Percentiles rank a stretch among this genome's conserved stretches.
Conservation (phyloP, 1,140 invertebrate genomes). For the Conopomorpha cramerella region DNA sequence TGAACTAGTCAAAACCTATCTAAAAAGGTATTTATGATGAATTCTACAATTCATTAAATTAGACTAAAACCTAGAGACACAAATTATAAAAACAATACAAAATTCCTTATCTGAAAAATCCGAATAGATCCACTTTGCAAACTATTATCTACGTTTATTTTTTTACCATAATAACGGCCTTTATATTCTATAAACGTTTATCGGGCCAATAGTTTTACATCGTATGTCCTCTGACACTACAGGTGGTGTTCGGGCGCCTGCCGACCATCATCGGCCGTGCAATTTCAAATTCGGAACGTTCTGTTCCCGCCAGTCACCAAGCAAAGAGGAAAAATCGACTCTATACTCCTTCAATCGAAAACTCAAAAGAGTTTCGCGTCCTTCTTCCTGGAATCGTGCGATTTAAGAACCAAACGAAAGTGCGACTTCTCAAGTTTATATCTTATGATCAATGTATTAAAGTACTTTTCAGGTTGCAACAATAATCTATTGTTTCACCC, state of each 20-base stretch:
- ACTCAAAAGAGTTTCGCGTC: not conserved
- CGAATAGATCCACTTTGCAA: too few relatives aligned
- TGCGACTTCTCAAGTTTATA: not conserved
- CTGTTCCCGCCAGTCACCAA: constrained; percentile 4
- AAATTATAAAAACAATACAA: too few relatives aligned
- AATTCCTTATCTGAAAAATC: too few relatives aligned
- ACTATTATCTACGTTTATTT: too few relatives aligned
- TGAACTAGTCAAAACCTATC: too few relatives aligned
- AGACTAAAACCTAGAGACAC: too few relatives aligned
- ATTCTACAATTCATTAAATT: too few relatives aligned
- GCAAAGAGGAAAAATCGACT: not conserved
- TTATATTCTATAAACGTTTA: too few relatives aligned
- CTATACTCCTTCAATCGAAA: not conserved
- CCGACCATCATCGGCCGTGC: constrained; percentile 19
- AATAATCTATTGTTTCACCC: constrained; percentile 48
- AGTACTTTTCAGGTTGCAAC: constrained; percentile 8
- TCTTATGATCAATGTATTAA: not conserved
- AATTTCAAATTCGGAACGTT: constrained; percentile 27
- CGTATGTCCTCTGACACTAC: too few relatives aligned
- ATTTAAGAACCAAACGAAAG: not conserved
- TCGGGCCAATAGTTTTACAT: too few relatives aligned
- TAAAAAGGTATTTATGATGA: too few relatives aligned
- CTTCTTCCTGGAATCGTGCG: not conserved
- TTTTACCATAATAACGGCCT: too few relatives aligned
- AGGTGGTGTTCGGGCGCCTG: constrained; percentile 28